phyloP scores from a whole-genome alignment of 2,113 vertebrate genomes.

The Grus americana region DNA sequence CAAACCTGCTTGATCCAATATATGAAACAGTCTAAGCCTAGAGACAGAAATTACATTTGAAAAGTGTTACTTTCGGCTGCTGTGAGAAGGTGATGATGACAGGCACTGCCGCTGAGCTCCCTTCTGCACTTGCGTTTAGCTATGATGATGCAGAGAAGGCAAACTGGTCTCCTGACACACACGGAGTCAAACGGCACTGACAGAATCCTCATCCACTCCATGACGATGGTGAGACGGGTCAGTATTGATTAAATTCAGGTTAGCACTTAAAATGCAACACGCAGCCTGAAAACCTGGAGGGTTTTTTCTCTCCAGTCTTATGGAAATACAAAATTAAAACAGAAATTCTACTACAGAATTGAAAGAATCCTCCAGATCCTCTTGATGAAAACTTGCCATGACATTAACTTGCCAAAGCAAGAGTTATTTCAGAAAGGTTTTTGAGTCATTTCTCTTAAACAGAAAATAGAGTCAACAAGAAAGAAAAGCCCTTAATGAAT shows the following conservation, averaged over 20 bases:
- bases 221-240: background rate
- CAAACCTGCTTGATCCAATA: background rate
- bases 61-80: background rate
- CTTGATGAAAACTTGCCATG: background rate
- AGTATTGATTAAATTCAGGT: background rate
- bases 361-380: constrained; percentile 1
- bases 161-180: background rate
- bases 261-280: background rate
- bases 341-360: constrained; percentile 6
- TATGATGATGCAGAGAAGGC: background rate
- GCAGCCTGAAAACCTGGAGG: background rate
- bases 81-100: background rate
- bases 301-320: background rate
- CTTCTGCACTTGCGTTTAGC: background rate
- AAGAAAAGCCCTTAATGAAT: constrained; percentile 48
- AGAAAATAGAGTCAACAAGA: constrained; percentile 40
- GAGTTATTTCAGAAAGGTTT: constrained; percentile 24
- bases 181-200: background rate
- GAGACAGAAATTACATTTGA: background rate
- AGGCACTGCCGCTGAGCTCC: background rate
- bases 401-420: constrained; percentile 24
- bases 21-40: background rate
- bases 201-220: background rate
- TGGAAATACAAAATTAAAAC: background rate
- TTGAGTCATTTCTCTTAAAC: background rate